phyloP scores from a whole-genome alignment of 2,888 invertebrate genomes.

The Agelastica alni region DNA sequence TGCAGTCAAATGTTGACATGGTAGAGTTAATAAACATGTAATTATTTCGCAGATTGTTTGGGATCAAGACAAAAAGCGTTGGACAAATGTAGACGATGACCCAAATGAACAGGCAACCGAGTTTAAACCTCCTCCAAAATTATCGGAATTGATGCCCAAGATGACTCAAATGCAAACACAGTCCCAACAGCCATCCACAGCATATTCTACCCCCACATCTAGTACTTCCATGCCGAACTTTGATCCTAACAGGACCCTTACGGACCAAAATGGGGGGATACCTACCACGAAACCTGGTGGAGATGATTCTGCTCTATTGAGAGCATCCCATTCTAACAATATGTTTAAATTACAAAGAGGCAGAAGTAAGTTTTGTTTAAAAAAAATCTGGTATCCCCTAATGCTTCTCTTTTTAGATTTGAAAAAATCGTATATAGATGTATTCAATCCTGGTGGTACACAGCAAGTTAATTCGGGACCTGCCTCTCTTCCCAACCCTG shows the following conservation, averaged over 20 bases:
- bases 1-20: too few species aligned
- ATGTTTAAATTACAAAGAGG: slow-evolving; percentile 81
- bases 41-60: slow-evolving; percentile 77
- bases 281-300: slow-evolving; percentile 5
- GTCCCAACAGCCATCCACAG: too few species aligned
- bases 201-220: slow-evolving; percentile 16
- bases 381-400: background rate
- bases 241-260: slow-evolving; percentile 8
- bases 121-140: slow-evolving; percentile 72
- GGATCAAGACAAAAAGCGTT: slow-evolving; percentile 84
- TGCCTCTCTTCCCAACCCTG: slow-evolving; percentile 49
- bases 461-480: slow-evolving; percentile 31
- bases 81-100: slow-evolving; percentile 82
- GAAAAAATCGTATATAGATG: slow-evolving; percentile 87
- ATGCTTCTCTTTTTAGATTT: slow-evolving; percentile 62
- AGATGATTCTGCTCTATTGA: slow-evolving; percentile 24
- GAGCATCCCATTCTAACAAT: slow-evolving; percentile 60
- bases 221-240: slow-evolving; percentile 21
- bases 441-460: slow-evolving; percentile 76
- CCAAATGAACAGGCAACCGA: slow-evolving; percentile 60
- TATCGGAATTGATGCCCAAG: slow-evolving; percentile 60
- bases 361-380: slow-evolving; percentile 69
- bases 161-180: slow-evolving; percentile 10
- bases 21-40: too few species aligned
- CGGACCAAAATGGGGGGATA: background rate